A percentile compares a stretch with the other conserved stretches of the same genome.
These are phyloP conservation scores for Zaprionus kolodkinae DNA, from an alignment of 1,140 invertebrate species.

Conservation along the genomic window DNA sequence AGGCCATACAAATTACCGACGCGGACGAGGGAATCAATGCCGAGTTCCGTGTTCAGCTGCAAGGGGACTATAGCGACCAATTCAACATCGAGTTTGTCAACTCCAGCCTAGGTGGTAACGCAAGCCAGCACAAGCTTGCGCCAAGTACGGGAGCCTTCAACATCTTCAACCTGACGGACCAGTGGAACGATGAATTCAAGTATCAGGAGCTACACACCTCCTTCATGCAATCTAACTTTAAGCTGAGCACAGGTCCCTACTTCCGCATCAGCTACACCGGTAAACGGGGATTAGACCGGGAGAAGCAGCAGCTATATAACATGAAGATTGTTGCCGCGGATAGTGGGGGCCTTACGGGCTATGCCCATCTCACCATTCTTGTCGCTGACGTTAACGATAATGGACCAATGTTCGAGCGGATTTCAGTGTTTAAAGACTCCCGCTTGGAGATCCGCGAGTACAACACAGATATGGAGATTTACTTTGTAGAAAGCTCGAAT, in stretches of 20 bases:
- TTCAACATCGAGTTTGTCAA: constrained; percentile 89
- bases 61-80: constrained; percentile 90
- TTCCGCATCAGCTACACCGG: constrained; percentile 74
- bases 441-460: constrained; percentile 88
- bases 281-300: constrained; percentile 89
- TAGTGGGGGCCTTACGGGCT: constrained; percentile 89
- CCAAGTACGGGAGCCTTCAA: constrained; percentile 59
- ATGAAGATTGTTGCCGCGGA: constrained; percentile 91
- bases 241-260: constrained; percentile 66
- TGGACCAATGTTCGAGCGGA: constrained; percentile 88
- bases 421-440: constrained; percentile 88
- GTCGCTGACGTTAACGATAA: constrained; percentile 95
- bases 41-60: constrained; percentile 89
- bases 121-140: constrained; percentile 51
- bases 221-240: constrained; percentile 73
- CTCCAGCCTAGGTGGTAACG: constrained; percentile 34
- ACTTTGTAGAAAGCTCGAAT: constrained; percentile 84
- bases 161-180: constrained; percentile 80
- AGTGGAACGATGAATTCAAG: constrained; percentile 82
- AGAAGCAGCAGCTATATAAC: constrained; percentile 88
- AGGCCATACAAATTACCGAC: constrained; percentile 89
- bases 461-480: constrained; percentile 86
- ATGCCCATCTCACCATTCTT: constrained; percentile 88
- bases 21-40: constrained; percentile 92
- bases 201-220: constrained; percentile 79